A percentile compares a stretch with the other conserved stretches of the same genome.
Evolutionary conservation across 2,113 vertebrate species (phyloP).

Genomic region (Promerops cafer): DNA sequence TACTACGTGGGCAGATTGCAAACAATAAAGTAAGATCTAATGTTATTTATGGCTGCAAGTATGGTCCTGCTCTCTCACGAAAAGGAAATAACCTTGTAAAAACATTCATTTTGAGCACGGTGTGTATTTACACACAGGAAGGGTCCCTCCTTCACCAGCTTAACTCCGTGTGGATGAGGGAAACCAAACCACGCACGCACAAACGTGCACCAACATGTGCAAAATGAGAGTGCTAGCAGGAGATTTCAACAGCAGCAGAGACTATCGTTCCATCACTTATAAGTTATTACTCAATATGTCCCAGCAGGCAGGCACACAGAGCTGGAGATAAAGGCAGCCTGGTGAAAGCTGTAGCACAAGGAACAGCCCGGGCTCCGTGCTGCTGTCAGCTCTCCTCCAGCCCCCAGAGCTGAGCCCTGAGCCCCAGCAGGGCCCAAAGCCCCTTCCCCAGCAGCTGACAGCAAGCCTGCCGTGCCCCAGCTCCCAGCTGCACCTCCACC

Average conservation of each 20-base stretch:
- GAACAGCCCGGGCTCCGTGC: background rate
- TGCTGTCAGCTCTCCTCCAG: background rate
- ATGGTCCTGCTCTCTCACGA: background rate
- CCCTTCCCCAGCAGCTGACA: background rate
- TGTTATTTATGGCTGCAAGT: slow-evolving; percentile 6
- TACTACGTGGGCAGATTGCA: background rate
- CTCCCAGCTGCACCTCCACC: background rate
- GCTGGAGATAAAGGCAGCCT: background rate
- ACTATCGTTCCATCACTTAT: background rate
- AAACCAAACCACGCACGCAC: background rate
- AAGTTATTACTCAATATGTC: background rate
- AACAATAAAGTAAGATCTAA: background rate
- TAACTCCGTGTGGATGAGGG: background rate
- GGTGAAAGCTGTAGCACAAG: background rate
- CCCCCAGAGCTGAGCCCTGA: background rate
- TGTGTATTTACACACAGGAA: slow-evolving; percentile 19
- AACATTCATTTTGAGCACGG: background rate
- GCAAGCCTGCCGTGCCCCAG: background rate
- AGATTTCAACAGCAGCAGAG: background rate
- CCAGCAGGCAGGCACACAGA: background rate
- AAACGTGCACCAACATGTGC: background rate
- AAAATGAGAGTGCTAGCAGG: background rate
- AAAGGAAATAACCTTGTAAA: slow-evolving; percentile 17
- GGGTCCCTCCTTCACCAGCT: background rate
- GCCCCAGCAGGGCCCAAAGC: background rate